Base-by-base conservation (phyloP, 2,797 vertebrate genomes). In the Pteronotus mesoamericanus region DNA sequence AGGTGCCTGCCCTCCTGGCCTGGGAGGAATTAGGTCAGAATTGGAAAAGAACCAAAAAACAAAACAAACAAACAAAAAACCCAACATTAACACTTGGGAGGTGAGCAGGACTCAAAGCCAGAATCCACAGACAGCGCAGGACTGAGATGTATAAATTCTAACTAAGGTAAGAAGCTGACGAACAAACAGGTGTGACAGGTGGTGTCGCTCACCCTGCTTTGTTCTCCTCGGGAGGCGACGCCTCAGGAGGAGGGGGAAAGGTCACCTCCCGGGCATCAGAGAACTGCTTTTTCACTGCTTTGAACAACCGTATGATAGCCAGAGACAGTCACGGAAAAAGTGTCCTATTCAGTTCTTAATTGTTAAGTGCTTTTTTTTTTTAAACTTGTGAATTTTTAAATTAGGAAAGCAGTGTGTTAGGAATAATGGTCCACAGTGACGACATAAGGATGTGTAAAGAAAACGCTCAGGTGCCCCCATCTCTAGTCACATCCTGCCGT, bases 331-430 rank as follows among this genome's bases (percentile, higher is more conserved):
- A 39, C 44, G 94, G 22, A 21, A 72, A 53, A 75, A 14, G 10
- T n/a, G 1, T 78, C 39, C 55, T 78, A 21, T 34, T 42, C 9
- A 4, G 34, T 69, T 83, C 39, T 77, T 37, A 22, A 61, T 26
- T 71, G 83, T 79, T 78, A 85, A 44, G 64, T 55, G 29, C 12
- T 3, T 59, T 64, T 64, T 64, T 44, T 61, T 61, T 53, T 71
- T 9, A n/a, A 55, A 68, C 51, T 48, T 87, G 34, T 55, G 61
- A 95, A 61, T 7, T 68, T 71, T 72, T 69, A 94, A 89, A 89
- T 77, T 37, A 29, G 9, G 71, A 80, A 66, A 75, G 32, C 53
- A 68, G 15, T 44, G 39, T 7, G 1, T 15, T 21, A 57, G 26
- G 48, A 84, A 9, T 74, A 44, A 46, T 15, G 51, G 44, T 44